Evolutionary conservation across 2,113 vertebrate species (phyloP).

Genomic region (Myodes glareolus): DNA sequence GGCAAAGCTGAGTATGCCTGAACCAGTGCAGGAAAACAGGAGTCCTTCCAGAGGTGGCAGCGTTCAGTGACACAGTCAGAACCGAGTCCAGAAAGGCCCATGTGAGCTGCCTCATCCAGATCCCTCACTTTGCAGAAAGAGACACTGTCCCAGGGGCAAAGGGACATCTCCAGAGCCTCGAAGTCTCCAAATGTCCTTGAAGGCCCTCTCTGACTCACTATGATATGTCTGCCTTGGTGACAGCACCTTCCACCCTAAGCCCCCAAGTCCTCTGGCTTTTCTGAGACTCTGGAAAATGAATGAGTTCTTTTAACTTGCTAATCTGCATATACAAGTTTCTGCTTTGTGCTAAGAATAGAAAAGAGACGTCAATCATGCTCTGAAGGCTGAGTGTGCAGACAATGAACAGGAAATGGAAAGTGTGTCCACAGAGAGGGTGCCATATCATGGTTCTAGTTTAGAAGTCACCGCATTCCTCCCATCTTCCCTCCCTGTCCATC

Average conservation of each 20-base stretch:
- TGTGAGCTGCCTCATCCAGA: background rate
- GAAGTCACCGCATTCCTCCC: background rate
- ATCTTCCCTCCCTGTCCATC: background rate
- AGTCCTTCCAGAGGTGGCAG: background rate
- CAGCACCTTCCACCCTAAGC: background rate
- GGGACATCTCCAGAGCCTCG: background rate
- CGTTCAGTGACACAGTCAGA: conserved; percentile 4
- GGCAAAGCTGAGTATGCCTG: conserved; percentile 16
- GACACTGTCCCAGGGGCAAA: background rate
- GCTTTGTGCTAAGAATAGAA: conserved; percentile 67
- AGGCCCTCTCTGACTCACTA: background rate
- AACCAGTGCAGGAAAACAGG: background rate
- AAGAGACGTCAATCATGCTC: conserved; percentile 31
- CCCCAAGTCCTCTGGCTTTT: conserved; percentile 1
- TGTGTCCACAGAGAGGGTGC: background rate
- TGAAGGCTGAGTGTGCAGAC: conserved; percentile 40
- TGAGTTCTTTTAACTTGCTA: background rate
- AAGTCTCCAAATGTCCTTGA: background rate
- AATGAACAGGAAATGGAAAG: conserved; percentile 51
- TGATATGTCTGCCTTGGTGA: background rate
- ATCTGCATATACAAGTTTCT: conserved; percentile 33
- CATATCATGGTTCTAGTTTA: background rate
- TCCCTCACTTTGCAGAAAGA: background rate
- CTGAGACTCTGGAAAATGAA: conserved; percentile 53
- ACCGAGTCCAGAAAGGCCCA: background rate